A percentile compares a stretch with the other conserved stretches of the same genome.
Conservation (phyloP, 2,888 invertebrate species). For the Papilio demoleus region DNA sequence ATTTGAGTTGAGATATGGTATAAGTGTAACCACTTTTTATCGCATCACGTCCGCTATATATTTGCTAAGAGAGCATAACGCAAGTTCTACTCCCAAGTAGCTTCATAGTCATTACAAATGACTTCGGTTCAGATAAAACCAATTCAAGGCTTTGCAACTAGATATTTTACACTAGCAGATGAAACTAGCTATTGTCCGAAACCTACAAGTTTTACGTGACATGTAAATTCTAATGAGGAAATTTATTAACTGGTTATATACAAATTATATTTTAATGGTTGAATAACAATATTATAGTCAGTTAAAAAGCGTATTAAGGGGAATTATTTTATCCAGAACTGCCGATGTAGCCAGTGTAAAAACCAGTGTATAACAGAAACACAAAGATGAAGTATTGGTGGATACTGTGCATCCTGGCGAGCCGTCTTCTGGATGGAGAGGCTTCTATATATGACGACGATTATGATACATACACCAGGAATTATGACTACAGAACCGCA, state of each 20-base stretch:
- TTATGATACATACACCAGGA: constrained; percentile 74
- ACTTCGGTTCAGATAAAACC: neutral
- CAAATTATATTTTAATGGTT: neutral
- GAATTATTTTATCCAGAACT: constrained; percentile 37
- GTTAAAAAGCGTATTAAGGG: neutral
- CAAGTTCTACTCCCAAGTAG: constrained; percentile 18
- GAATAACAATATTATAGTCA: neutral
- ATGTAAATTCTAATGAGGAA: no score
- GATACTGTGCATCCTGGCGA: constrained; percentile 60
- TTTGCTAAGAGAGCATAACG: constrained; percentile 17
- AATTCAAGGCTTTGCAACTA: neutral
- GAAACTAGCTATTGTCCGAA: neutral
- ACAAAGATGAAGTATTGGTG: constrained; percentile 62
- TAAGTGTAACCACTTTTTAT: constrained; percentile 36
- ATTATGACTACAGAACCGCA: constrained; percentile 71
- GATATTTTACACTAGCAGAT: neutral
- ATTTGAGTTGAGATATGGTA: constrained; percentile 31
- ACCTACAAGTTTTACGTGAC: no score
- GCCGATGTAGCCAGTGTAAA: constrained; percentile 52
- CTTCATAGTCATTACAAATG: constrained; percentile 23
- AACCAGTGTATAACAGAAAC: constrained; percentile 50
- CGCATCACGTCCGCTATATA: constrained; percentile 33
- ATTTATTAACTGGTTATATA: constrained; percentile 34
- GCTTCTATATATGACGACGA: constrained; percentile 76
- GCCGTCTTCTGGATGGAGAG: constrained; percentile 58